These are phyloP conservation scores for Tanypteryx hageni DNA, from an alignment of 2,888 invertebrate genomes.

Conservation along the genomic window DNA sequence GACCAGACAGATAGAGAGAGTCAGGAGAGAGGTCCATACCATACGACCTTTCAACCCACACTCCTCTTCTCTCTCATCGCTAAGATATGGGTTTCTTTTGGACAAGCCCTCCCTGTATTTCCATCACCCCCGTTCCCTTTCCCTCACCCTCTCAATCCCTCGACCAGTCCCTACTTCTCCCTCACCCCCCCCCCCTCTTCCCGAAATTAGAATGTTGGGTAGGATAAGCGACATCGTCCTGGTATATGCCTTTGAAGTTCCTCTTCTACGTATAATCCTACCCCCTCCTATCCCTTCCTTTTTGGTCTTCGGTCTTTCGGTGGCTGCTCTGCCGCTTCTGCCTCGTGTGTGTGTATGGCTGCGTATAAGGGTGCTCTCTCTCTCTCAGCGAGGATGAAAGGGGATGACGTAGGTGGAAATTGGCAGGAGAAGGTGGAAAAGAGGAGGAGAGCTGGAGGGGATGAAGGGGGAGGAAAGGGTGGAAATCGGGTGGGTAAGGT, in stretches of 20 bases:
- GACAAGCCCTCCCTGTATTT: too few species aligned
- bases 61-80: background rate
- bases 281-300: background rate
- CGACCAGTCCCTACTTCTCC: background rate
- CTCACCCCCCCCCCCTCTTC: background rate
- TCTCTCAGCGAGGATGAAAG: background rate
- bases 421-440: background rate
- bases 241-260: slow-evolving; percentile 36
- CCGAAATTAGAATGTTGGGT: slow-evolving; percentile 17
- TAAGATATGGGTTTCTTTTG: too few species aligned
- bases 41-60: too few species aligned
- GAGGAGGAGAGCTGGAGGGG: background rate
- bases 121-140: background rate
- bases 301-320: background rate
- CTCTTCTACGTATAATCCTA: slow-evolving; percentile 7
- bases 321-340: too few species aligned
- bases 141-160: background rate
- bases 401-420: background rate
- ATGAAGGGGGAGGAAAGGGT: slow-evolving; percentile 3
- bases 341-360: too few species aligned
- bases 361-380: background rate
- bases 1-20: background rate
- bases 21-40: background rate
- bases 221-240: slow-evolving; percentile 35
- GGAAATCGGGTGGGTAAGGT: background rate